Evolutionary conservation across 2,888 invertebrate genomes (phyloP), one percentile per base, ranked within the genome.

Genomic region (Heliconius erato): DNA sequence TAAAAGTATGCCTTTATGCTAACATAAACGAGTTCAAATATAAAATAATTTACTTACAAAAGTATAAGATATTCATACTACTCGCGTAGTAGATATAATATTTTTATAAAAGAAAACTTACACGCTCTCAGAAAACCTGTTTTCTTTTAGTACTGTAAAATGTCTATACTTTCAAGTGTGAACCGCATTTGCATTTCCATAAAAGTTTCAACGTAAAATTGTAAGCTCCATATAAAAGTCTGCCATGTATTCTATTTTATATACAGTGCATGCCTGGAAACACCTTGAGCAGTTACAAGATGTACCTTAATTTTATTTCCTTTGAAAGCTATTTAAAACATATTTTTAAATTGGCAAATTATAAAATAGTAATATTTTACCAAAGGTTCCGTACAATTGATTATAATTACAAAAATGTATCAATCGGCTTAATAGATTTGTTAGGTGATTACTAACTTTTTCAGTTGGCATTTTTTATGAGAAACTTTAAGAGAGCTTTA

Each of bases 111-210:
- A 59, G 54, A 49, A 32, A 35, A 76, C 54, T 74, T 32, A 32
- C 59, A 63, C n/a, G 59, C 28, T 63, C 54, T 54, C 28, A 35
- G 69, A 59, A 79, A 49, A 59, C 28, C 69, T 35, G 49, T 74
- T 74, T 80, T 49, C 72, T 74, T 35, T 44, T 32, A 74, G 65
- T 44, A 44, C 65, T 40, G 44, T 59, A 32, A 40, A 65, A 67
- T 28, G 54, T 77, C 69, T 81, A 40, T 81, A 77, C 63, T 65
- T 81, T 81, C 63, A 77, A 81, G 77, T 81, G 69, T 76, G 26
- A 81, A 77, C 81, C 69, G 69, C 71, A 77, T 77, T 81, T 81
- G 69, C 76, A 59, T 81, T 74, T 59, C 59, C 49, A 80, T 80
- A 80, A 77, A 81, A 81, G 81, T 81, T 78, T 81, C 44, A 19